Evolutionary conservation across 2,888 invertebrate species (phyloP), one percentile per base, ranked within the genome.

Genomic region (Doris montereyensis): DNA sequence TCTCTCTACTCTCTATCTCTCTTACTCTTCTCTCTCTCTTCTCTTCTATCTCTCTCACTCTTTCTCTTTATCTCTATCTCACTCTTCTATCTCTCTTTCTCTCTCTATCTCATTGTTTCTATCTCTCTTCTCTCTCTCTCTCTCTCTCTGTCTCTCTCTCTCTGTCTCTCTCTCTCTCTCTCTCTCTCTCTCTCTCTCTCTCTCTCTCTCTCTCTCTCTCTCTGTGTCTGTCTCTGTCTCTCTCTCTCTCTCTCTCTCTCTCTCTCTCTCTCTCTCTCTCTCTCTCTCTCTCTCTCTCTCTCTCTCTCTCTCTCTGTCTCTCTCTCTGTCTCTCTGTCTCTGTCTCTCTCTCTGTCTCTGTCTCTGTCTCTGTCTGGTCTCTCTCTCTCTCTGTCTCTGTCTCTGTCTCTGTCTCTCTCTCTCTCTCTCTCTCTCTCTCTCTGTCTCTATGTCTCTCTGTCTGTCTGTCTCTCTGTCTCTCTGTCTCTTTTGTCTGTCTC

Each of bases 331-430:
- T 32, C 74, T 58, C 60, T n/a, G 52, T 72, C 41, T 52, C 34
- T 52, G 24, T 34, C 52, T 34, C 41, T 72, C 72, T 72, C 72
- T 72, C 72, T 72, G 52, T 72, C 72, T 72, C 52, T 52, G 24
- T 72, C 72, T 72, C 26, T 72, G 52, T 52, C 72, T n/a, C n/a
- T n/a, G n/a, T n/a, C n/a, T n/a, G n/a, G n/a, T n/a, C n/a, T n/a
- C n/a, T n/a, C n/a, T n/a, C 72, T 72, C 52, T 72, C 34, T 72
- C 72, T 72, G 52, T 72, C 72, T 72, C 72, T 72, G 24, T 34
- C 52, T 41, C n/a, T 72, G 13, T 72, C 24, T 52, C 24, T 72
- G 41, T 35, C 35, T 28, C n/a, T 24, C 32, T 34, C 8, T 34
- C 3, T 4, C 10, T n/a, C 21, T 4, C 13, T 68, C 68, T 68